Percentiles rank a stretch among this genome's conserved stretches.
phyloP scores from a whole-genome alignment of 2,797 vertebrate species.

The Pelodytes ibericus region DNA sequence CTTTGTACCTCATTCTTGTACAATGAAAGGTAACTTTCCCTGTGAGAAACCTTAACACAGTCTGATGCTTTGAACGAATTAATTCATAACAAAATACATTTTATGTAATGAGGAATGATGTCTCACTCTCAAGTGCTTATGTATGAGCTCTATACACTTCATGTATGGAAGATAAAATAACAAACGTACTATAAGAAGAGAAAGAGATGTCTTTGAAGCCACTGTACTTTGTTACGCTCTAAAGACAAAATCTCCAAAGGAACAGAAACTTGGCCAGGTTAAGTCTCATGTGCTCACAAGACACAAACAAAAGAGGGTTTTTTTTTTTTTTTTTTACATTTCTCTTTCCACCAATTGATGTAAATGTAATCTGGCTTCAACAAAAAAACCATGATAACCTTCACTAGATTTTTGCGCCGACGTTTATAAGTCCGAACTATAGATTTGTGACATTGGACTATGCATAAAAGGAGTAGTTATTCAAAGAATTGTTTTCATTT shows the following conservation, averaged over 20 bases:
- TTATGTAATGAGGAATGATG: slow-evolving; percentile 42
- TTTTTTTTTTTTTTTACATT: too few relatives aligned
- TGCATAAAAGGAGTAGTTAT: too few relatives aligned
- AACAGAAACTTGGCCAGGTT: not conserved
- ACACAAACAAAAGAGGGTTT: not conserved
- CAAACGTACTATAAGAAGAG: not conserved
- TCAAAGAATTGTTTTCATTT: too few relatives aligned
- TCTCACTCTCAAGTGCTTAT: slow-evolving; percentile 39
- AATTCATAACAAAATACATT: slow-evolving; percentile 43
- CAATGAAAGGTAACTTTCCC: slow-evolving; percentile 61
- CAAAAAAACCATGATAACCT: not conserved
- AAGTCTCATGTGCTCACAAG: not conserved
- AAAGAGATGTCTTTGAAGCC: slow-evolving; percentile 1
- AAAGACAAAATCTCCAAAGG: not conserved
- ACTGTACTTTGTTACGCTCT: not conserved
- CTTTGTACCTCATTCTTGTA: slow-evolving; percentile 58
- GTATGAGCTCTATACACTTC: not conserved
- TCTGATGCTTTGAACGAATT: slow-evolving; percentile 53
- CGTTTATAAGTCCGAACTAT: too few relatives aligned
- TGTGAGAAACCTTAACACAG: slow-evolving; percentile 58
- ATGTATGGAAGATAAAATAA: not conserved
- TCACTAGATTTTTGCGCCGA: too few relatives aligned
- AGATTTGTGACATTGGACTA: too few relatives aligned
- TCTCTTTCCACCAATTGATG: too few relatives aligned
- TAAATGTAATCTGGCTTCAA: not conserved